Evolutionary conservation across 2,113 vertebrate genomes (phyloP).

Genomic region (Psittacus erithacus): DNA sequence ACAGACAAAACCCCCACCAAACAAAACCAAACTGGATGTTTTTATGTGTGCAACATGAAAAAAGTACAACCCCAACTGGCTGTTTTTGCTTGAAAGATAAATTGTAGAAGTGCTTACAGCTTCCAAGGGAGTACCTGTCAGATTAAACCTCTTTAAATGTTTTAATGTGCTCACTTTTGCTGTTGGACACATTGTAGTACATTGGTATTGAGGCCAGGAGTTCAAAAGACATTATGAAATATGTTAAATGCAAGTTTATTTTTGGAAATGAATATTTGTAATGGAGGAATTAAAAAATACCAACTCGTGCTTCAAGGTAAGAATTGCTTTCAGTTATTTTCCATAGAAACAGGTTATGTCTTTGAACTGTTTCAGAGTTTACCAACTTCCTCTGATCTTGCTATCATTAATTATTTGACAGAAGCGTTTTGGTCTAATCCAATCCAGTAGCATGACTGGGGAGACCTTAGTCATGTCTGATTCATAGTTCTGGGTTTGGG

Average conservation of each 20-base stretch:
- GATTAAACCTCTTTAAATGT: neutral
- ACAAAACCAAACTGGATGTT: neutral
- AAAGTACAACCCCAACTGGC: neutral
- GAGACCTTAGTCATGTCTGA: neutral
- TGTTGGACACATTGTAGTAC: neutral
- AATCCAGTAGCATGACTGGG: neutral
- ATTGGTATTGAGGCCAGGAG: neutral
- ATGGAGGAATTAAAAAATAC: neutral
- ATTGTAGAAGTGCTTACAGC: neutral
- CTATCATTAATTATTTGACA: neutral
- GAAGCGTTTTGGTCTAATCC: neutral
- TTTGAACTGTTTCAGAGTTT: neutral
- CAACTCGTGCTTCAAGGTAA: neutral
- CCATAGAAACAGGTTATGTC: neutral
- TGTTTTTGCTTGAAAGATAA: neutral
- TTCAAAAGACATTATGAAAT: neutral
- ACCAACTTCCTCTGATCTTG: neutral
- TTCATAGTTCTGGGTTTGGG: neutral
- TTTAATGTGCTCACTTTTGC: neutral
- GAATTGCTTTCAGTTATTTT: neutral
- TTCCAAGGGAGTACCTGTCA: constrained; percentile 10
- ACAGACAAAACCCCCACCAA: neutral
- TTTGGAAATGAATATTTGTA: neutral
- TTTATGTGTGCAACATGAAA: neutral
- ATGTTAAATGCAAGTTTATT: neutral